Conservation (phyloP, 2,113 vertebrate genomes). For the Myrmophylax atrothorax region DNA sequence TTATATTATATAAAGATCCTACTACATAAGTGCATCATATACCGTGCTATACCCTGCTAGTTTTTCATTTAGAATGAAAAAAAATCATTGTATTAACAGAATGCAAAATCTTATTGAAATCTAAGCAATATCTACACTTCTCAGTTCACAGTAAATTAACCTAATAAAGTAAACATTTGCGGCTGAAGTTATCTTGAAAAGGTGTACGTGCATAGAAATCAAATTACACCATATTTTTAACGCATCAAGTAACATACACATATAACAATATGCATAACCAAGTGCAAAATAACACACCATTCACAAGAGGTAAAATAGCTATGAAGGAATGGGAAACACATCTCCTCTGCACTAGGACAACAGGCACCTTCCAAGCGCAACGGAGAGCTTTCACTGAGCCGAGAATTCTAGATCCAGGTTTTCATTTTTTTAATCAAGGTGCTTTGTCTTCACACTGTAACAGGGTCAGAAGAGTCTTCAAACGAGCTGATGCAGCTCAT, state of each 20-base stretch:
- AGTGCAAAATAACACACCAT: not conserved
- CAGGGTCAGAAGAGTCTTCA: not conserved
- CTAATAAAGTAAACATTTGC: not conserved
- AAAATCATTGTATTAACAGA: not conserved
- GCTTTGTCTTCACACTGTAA: not conserved
- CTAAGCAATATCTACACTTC: not conserved
- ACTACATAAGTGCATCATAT: not conserved
- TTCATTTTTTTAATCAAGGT: not conserved
- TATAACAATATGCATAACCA: not conserved
- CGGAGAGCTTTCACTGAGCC: not conserved
- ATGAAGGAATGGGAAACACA: not conserved
- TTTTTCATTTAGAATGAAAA: not conserved
- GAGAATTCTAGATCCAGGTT: not conserved
- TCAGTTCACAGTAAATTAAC: not conserved
- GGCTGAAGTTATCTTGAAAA: not conserved
- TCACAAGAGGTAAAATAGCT: not conserved
- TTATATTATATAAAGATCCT: not conserved
- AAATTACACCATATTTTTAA: not conserved
- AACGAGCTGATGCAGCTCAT: not conserved
- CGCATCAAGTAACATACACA: not conserved
- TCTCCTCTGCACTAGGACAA: not conserved
- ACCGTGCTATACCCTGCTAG: not conserved
- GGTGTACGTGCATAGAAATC: not conserved
- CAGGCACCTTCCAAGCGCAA: not conserved
- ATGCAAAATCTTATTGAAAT: not conserved